Base-by-base conservation (phyloP, 2,888 invertebrate species). In the Rhyacophila evoluta region DNA sequence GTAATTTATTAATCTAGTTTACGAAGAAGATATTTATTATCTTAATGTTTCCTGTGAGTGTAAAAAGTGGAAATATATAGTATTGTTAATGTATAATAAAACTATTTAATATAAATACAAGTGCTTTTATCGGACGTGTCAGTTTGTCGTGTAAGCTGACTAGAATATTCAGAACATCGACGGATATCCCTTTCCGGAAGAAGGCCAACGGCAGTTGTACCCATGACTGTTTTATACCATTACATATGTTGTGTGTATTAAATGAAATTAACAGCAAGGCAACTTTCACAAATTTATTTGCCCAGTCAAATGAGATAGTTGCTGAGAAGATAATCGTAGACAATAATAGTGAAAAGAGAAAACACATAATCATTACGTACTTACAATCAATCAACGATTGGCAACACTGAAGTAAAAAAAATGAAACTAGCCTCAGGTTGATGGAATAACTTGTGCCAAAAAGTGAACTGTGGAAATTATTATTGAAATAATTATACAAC, bases 171-270 rank as follows among this genome's bases (percentile, higher is more conserved):
- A 55, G 19, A 55, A 55, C 55, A 55, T 55, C 19, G 3, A 55
- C 19, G 55, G 55, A 55, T 55, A 55, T 55, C 55, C 55, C 19
- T 55, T 55, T 55, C 55, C 55, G 55, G 25, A 55, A 55, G n/a
- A 39, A 55, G 55, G 55, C 19, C 19, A 25, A 12, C n/a, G 15
- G 39, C 12, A 39, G n/a, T n/a, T n/a, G n/a, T n/a, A n/a, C n/a
- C n/a, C n/a, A n/a, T n/a, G n/a, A n/a, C 12, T 15, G 15, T 39
- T 39, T n/a, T n/a, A n/a, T n/a, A n/a, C n/a, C n/a, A n/a, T n/a
- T n/a, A n/a, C n/a, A n/a, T n/a, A 8, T 39, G 38, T 11, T 38
- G n/a, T 37, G 38, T 39, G n/a, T 12, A 12, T 39, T 5, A 39
- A 39, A 39, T 15, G 8, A 8, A 19, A 55, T 55, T 10, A 19